Conservation (phyloP, 2,888 invertebrate genomes). For the Macropis europaea region DNA sequence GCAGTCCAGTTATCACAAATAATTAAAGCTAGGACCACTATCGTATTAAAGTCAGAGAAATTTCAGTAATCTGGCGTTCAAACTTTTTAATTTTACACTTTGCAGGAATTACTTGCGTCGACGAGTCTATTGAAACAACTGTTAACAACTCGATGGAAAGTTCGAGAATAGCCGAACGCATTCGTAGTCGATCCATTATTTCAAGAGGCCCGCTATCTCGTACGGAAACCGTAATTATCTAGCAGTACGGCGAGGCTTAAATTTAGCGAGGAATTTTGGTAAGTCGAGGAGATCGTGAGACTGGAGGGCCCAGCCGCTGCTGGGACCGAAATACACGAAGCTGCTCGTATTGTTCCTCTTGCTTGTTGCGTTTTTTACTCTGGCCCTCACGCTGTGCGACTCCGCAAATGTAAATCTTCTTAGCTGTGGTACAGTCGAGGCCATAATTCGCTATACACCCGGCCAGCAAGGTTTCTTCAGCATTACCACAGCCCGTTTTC, state of each 20-base stretch:
- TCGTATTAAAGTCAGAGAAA: no score
- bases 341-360: conserved; percentile 33
- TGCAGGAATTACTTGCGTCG: neutral
- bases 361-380: neutral
- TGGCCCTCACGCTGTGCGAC: neutral
- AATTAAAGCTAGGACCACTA: no score
- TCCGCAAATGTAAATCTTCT: conserved; percentile 38
- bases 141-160: no score
- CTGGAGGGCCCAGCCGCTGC: conserved; percentile 18
- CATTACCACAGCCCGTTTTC: no score
- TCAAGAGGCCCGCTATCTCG: conserved; percentile 20
- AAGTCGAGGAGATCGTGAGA: conserved; percentile 36
- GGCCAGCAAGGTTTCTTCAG: neutral
- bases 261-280: conserved; percentile 55
- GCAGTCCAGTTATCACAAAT: no score
- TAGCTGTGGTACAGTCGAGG: conserved; percentile 30
- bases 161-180: neutral
- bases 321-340: conserved; percentile 49
- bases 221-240: conserved; percentile 32
- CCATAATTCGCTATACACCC: conserved; percentile 10
- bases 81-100: neutral
- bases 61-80: no score
- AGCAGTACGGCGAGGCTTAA: conserved; percentile 34
- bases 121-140: neutral
- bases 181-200: conserved; percentile 18